phyloP scores from a whole-genome alignment of 2,113 vertebrate species.

The Nanorana parkeri region DNA sequence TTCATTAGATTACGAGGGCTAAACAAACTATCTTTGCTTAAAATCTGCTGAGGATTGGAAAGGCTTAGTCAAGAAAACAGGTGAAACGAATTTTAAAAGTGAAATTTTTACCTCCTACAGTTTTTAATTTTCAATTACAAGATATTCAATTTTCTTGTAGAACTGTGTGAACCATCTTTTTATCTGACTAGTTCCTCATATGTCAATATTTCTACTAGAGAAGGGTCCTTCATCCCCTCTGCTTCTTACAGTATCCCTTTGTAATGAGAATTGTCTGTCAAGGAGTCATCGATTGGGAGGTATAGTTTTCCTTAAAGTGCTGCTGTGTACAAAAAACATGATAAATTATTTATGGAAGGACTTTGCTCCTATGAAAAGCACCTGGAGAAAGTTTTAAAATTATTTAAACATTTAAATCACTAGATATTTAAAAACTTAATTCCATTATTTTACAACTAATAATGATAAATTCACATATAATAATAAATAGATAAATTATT shows the following conservation, averaged over 20 bases:
- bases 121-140: conserved; percentile 13
- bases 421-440: too few relatives aligned
- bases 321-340: not conserved
- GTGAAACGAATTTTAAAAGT: conserved; percentile 34
- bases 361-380: too few relatives aligned
- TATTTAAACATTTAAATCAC: too few relatives aligned
- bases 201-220: conserved; percentile 17
- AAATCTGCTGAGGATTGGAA: conserved; percentile 64
- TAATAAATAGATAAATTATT: too few relatives aligned
- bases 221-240: not conserved
- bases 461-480: too few relatives aligned
- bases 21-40: conserved; percentile 64
- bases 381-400: too few relatives aligned
- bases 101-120: not conserved
- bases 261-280: conserved; percentile 41
- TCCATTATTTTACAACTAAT: too few relatives aligned
- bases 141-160: not conserved
- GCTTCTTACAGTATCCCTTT: not conserved
- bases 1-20: conserved; percentile 72
- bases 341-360: not conserved
- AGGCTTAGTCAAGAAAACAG: conserved; percentile 11
- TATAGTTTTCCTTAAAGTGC: not conserved
- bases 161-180: conserved; percentile 6
- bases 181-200: conserved; percentile 19
- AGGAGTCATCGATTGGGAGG: conserved; percentile 28